These are phyloP conservation scores for Phrynocephalus guinanensis DNA, from an alignment of 2,797 vertebrate genomes.

Conservation along the genomic window DNA sequence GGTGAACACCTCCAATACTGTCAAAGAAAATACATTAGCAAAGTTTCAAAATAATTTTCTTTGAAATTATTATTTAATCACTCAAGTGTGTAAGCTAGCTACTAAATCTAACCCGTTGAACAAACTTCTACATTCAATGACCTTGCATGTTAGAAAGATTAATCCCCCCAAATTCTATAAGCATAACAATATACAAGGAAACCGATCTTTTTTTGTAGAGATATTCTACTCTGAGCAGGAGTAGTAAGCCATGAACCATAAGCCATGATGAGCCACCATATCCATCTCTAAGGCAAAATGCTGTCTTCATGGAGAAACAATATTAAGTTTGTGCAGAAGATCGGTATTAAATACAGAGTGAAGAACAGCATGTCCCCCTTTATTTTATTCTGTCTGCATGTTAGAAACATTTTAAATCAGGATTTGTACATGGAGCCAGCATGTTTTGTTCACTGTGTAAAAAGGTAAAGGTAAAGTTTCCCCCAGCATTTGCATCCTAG, in stretches of 20 bases:
- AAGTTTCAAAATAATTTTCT: background rate
- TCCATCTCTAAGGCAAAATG: too few relatives aligned
- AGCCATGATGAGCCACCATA: too few relatives aligned
- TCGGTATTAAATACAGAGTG: background rate
- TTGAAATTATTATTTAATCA: background rate
- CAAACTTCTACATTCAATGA: background rate
- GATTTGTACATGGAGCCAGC: background rate
- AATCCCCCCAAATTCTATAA: background rate
- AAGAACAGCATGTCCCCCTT: background rate
- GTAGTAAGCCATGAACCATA: too few relatives aligned
- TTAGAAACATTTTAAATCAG: background rate
- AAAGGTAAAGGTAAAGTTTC: too few relatives aligned
- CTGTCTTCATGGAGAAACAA: background rate
- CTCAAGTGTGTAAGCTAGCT: background rate
- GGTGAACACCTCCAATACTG: background rate
- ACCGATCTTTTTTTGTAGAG: too few relatives aligned
- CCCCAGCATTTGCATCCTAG: too few relatives aligned
- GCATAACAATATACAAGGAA: background rate
- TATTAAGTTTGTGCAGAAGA: background rate
- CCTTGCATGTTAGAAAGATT: background rate
- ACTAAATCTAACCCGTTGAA: background rate
- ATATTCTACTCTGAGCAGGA: too few relatives aligned
- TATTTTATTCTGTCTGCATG: background rate
- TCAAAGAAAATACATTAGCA: background rate
- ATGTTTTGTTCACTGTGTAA: background rate